Percentiles rank a stretch among this genome's conserved stretches.
These are phyloP conservation scores for Acinonyx jubatus DNA, from an alignment of 2,113 vertebrate species.

Conservation along the genomic window DNA sequence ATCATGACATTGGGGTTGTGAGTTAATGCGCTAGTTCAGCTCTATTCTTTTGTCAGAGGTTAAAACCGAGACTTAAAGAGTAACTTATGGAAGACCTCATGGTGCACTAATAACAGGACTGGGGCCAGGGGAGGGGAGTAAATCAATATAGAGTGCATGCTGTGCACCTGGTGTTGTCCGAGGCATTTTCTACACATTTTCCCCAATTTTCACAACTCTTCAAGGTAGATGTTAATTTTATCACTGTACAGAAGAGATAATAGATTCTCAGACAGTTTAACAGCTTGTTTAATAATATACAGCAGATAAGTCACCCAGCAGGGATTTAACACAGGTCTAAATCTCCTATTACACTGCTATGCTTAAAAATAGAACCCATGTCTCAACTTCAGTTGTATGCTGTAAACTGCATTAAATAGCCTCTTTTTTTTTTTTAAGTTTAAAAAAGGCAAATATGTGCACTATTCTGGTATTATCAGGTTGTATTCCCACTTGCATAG, in stretches of 20 bases:
- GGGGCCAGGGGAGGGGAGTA: not conserved
- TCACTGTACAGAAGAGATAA: not conserved
- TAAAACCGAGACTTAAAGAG: not conserved
- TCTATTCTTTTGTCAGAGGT: not conserved
- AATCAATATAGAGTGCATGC: no score
- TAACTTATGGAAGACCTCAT: not conserved
- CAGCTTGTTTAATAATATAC: not conserved
- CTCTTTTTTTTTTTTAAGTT: not conserved
- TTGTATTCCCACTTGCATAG: not conserved
- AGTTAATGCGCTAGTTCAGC: not conserved
- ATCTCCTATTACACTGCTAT: not conserved
- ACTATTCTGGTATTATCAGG: not conserved
- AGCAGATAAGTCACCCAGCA: not conserved
- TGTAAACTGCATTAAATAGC: not conserved
- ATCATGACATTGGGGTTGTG: not conserved
- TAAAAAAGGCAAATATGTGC: not conserved
- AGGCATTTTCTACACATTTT: not conserved
- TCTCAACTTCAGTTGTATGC: not conserved
- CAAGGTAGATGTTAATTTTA: slow-evolving; percentile 4
- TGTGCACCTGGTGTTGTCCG: not conserved
- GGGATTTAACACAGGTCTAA: not conserved
- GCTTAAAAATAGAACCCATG: not conserved
- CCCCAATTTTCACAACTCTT: not conserved
- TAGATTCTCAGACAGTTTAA: slow-evolving; percentile 25
- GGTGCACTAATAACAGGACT: not conserved